Evolutionary conservation across 1,140 invertebrate genomes (phyloP).

Genomic region (Liolophura sinensis): DNA sequence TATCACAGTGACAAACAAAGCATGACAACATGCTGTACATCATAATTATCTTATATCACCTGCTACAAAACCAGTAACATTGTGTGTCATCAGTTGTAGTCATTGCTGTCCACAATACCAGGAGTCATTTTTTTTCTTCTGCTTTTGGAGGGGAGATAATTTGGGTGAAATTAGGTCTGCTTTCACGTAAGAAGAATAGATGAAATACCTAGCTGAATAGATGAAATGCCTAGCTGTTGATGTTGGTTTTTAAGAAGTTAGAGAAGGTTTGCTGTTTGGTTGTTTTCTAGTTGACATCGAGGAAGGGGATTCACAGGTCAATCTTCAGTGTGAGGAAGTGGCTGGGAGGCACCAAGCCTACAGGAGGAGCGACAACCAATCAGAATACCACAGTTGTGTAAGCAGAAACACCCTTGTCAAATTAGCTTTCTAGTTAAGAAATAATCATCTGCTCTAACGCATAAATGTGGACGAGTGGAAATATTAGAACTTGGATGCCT

Average conservation of each 20-base stretch:
- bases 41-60: background rate
- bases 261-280: no score
- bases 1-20: no score
- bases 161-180: background rate
- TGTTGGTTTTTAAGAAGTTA: no score
- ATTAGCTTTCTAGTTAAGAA: no score
- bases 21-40: background rate
- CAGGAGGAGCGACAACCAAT: conserved; percentile 65
- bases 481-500: background rate
- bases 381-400: conserved; percentile 78
- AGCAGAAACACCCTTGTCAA: conserved; percentile 38
- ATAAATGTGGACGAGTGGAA: no score
- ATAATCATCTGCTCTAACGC: no score
- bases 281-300: conserved; percentile 47
- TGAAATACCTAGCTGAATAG: background rate
- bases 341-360: conserved; percentile 85
- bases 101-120: no score
- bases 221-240: background rate
- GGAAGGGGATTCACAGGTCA: conserved; percentile 87
- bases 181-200: background rate
- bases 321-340: conserved; percentile 91
- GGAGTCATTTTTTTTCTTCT: no score
- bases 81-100: no score
- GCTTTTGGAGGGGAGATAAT: no score
- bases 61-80: no score